These are phyloP conservation scores for Emydoidea blandingii DNA, from an alignment of 2,797 vertebrate species.

Conservation along the genomic window DNA sequence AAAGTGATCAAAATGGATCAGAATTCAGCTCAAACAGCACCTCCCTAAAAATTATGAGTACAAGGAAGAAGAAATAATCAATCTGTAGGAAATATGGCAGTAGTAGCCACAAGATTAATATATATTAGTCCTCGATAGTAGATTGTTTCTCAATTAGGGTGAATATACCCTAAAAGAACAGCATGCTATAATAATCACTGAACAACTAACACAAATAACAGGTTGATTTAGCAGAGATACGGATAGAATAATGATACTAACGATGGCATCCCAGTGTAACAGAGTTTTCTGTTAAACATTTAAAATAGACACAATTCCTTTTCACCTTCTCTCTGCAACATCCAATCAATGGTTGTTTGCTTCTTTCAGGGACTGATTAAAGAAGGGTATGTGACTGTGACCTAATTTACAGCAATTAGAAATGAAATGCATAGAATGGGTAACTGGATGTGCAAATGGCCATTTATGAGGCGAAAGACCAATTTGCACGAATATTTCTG, in stretches of 20 bases:
- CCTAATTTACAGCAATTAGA: neutral
- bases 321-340: neutral
- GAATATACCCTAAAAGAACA: neutral
- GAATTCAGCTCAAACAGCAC: neutral
- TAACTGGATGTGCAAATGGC: neutral
- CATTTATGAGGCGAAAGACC: neutral
- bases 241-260: neutral
- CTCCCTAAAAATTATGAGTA: neutral
- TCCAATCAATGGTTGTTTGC: neutral
- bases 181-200: neutral
- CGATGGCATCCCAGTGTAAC: neutral
- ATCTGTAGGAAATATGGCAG: neutral
- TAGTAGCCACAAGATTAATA: neutral
- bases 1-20: neutral
- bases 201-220: neutral
- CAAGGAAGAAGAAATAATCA: neutral
- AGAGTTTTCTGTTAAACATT: neutral
- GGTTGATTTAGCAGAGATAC: neutral
- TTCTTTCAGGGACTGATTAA: neutral
- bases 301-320: neutral
- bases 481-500: neutral
- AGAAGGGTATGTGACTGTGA: neutral
- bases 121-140: neutral
- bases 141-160: neutral
- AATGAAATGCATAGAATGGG: neutral